phyloP scores from a whole-genome alignment of 2,113 vertebrate genomes.

The Astatoreochromis straeleni region DNA sequence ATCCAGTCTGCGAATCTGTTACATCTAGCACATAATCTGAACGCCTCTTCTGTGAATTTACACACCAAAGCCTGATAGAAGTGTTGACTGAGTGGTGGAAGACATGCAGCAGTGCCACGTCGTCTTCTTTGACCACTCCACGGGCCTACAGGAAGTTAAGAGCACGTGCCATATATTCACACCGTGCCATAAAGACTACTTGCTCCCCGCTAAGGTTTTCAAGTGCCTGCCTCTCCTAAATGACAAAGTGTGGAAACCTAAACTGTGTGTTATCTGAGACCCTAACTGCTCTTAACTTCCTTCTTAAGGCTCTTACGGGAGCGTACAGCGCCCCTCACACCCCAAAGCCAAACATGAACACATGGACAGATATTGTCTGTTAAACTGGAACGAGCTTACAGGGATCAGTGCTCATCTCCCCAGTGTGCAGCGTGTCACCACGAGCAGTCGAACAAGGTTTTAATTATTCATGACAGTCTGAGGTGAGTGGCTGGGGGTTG shows the following conservation, averaged over 20 bases:
- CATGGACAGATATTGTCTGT: not conserved
- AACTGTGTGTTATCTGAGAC: not conserved
- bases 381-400: not conserved
- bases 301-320: not conserved
- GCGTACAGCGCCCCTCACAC: not conserved
- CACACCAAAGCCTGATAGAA: not conserved
- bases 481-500: not conserved
- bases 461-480: constrained; percentile 25
- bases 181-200: not conserved
- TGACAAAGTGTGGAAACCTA: not conserved
- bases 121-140: not conserved
- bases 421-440: not conserved
- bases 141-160: not conserved
- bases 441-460: not conserved
- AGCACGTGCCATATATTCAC: not conserved
- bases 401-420: not conserved
- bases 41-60: constrained; percentile 9
- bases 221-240: not conserved
- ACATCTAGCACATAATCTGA: constrained; percentile 12
- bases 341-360: not conserved
- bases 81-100: not conserved
- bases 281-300: not conserved
- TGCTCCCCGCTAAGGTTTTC: too few species aligned
- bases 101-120: not conserved
- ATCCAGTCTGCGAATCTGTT: not conserved